These are phyloP conservation scores for Myopa tessellatipennis DNA, from an alignment of 2,888 invertebrate genomes.

Conservation along the genomic window DNA sequence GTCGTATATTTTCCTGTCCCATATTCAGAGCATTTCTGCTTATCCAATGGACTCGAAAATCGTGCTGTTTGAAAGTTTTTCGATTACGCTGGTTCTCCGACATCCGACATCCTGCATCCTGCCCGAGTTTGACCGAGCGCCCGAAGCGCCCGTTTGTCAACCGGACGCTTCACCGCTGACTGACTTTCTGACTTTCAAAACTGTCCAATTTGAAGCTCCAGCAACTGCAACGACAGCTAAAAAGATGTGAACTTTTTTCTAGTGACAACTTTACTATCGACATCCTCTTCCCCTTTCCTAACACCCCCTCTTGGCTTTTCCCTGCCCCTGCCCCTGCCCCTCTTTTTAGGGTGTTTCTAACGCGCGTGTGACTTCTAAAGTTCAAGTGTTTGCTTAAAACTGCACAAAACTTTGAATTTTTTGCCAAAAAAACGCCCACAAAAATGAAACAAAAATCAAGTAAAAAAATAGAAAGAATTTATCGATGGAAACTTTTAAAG, in stretches of 20 bases:
- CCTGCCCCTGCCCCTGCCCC: neutral
- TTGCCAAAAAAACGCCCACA: neutral
- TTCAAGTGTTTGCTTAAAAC: neutral
- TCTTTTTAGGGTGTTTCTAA: neutral
- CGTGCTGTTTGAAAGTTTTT: neutral
- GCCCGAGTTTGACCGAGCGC: neutral
- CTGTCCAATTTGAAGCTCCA: slow-evolving; percentile 6
- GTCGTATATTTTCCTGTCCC: neutral
- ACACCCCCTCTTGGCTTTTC: neutral
- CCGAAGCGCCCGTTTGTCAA: neutral
- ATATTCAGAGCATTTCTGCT: neutral
- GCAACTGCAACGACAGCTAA: neutral
- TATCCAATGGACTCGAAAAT: neutral
- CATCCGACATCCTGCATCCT: neutral
- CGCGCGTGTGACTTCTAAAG: neutral
- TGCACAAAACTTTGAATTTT: neutral
- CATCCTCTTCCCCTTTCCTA: neutral
- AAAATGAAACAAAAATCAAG: too few relatives aligned
- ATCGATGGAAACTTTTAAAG: neutral
- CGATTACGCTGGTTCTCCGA: neutral
- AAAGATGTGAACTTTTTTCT: neutral
- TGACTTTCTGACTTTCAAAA: neutral
- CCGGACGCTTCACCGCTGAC: neutral
- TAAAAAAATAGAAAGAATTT: neutral
- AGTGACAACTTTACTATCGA: neutral